These are phyloP conservation scores for Morelia viridis DNA, from an alignment of 2,797 vertebrate genomes.

Conservation along the genomic window DNA sequence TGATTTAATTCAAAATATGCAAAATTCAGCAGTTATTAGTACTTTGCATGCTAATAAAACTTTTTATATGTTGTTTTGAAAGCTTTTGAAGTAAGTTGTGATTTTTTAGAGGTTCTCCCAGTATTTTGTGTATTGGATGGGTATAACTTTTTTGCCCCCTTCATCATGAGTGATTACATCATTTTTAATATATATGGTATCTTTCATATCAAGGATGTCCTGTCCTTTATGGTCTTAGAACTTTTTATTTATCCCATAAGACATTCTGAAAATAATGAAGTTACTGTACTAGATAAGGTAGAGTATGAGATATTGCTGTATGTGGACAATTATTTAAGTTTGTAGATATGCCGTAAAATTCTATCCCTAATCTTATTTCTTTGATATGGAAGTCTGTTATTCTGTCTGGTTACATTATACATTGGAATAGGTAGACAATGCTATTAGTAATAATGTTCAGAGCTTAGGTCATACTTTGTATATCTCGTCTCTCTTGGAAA, in stretches of 20 bases:
- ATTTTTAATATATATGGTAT: background rate
- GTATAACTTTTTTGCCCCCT: background rate
- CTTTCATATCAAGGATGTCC: background rate
- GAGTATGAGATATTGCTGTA: background rate
- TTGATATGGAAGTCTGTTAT: background rate
- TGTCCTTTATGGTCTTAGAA: background rate
- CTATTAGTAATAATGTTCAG: background rate
- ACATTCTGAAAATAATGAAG: background rate
- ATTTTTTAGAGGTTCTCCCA: background rate
- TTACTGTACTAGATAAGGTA: background rate
- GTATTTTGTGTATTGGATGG: background rate
- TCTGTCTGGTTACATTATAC: background rate
- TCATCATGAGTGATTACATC: background rate
- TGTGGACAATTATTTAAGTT: background rate
- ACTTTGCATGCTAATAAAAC: background rate
- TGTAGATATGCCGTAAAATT: background rate
- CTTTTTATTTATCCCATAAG: background rate
- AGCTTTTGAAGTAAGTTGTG: background rate
- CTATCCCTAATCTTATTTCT: background rate
- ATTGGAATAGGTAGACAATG: background rate
- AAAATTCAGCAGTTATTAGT: background rate
- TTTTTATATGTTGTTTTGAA: background rate
- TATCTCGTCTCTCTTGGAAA: background rate
- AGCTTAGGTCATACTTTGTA: background rate
- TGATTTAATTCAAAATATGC: background rate